Evolutionary conservation across 2,888 invertebrate genomes (phyloP), one percentile per base, ranked within the genome.

Genomic region (Pristionchus exspectatus): DNA sequence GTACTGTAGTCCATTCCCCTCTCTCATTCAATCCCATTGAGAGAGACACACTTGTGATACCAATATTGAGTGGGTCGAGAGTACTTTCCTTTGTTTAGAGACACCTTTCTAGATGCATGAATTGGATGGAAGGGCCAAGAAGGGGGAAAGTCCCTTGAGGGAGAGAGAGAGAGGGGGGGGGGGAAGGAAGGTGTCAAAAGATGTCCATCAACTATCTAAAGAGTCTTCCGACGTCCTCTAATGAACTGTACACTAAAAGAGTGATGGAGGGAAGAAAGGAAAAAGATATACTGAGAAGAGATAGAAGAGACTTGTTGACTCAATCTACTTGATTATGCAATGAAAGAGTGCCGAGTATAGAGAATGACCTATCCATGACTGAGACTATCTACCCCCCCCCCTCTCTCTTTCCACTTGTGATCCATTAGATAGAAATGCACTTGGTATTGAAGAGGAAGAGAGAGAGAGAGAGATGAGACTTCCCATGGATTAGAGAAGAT

Each of bases 401-500:
- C 66, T 27, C 66, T n/a, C 27, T 66, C 66, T n/a, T 66, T 66
- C 66, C 72, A 72, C 72, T 72, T 72, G 72, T 30, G 72, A 72
- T 72, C 72, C 72, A 72, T 72, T 72, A 72, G 72, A 33, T 18
- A 72, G 72, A n/a, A 30, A 16, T 18, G 30, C 30, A 18, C 30
- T 21, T n/a, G 18, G 33, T 12, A n/a, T n/a, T 30, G 72, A 72
- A 72, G 81, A 81, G 81, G 50, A 54, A 44, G 81, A 50, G n/a
- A 12, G 44, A 81, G 81, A 83, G 50, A 83, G 50, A 54, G 27
- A 83, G 83, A 54, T 30, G 83, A 54, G 83, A 38, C 74, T 33
- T 74, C 74, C 74, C 74, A 74, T 30, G 74, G 74, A 74, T 74
- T 74, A 74, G 74, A 27, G 74, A 12, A 30, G 74, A 74, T 74